Conservation (phyloP, 2,797 vertebrate species). For the Cyprinodon diabolis region DNA sequence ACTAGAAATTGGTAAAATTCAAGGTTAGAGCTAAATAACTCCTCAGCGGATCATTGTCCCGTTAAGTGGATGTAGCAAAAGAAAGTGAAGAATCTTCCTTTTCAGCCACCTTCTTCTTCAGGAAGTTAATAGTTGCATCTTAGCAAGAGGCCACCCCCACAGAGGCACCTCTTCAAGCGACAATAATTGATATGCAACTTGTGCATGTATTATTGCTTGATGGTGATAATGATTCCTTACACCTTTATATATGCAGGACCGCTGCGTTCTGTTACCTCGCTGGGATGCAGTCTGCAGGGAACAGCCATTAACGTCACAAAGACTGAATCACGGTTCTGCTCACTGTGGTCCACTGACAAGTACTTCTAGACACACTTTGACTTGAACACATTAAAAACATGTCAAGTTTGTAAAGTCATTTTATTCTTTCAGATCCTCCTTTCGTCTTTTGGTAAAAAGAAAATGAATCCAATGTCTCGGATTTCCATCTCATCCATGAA, state of each 20-base stretch:
- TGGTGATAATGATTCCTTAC: constrained; percentile 1
- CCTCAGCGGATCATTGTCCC: constrained; percentile 1
- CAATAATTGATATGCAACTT: not conserved
- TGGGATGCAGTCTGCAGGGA: constrained; percentile 17
- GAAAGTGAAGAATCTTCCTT: constrained; percentile 3
- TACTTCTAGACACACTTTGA: constrained; percentile 13
- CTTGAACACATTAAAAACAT: not conserved
- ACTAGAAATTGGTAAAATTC: not conserved
- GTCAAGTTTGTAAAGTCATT: not conserved
- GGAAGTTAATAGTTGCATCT: not conserved
- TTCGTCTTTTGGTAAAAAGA: constrained; percentile 1
- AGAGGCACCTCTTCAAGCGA: not conserved
- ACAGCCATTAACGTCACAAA: constrained; percentile 4
- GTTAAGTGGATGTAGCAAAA: not conserved
- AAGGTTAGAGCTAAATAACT: not conserved
- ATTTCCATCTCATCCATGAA: constrained; percentile 20
- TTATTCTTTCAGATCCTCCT: constrained; percentile 4
- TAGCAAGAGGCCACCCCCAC: not conserved
- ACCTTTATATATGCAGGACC: not conserved
- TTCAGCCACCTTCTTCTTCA: not conserved
- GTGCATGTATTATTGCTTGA: not conserved
- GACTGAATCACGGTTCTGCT: not conserved
- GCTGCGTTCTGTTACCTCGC: constrained; percentile 8
- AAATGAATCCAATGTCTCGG: constrained; percentile 24
- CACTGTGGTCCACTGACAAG: not conserved